These are phyloP conservation scores for Sus scrofa DNA, from an alignment of 2,113 vertebrate genomes.

Conservation along the genomic window DNA sequence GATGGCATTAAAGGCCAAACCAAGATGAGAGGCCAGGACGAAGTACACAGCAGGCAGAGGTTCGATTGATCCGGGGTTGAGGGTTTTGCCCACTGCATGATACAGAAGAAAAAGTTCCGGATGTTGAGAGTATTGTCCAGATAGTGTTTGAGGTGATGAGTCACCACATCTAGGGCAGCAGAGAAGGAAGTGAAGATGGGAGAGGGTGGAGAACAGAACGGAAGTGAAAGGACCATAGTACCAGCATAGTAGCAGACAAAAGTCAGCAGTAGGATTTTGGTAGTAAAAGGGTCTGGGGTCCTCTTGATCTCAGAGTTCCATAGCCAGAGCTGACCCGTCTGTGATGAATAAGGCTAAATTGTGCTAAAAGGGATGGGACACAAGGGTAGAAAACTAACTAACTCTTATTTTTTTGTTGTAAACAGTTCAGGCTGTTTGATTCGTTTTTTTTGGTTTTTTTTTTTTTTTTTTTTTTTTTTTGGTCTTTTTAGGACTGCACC, in stretches of 20 bases:
- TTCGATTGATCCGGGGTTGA: neutral
- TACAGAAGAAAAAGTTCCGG: neutral
- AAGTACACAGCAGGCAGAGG: neutral
- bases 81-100: neutral
- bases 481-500: too few species aligned
- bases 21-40: neutral
- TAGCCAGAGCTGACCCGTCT: neutral
- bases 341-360: neutral
- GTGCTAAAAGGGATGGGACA: neutral
- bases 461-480: neutral
- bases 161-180: neutral
- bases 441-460: too few species aligned
- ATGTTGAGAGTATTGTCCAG: neutral
- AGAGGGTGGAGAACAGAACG: neutral
- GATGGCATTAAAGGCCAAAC: neutral
- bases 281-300: neutral
- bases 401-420: neutral
- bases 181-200: neutral
- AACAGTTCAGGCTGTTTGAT: neutral
- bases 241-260: neutral
- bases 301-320: neutral
- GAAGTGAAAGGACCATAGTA: neutral
- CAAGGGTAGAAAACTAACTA: neutral
- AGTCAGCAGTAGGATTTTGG: neutral
- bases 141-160: neutral